phyloP scores from a whole-genome alignment of 37 sponge, comb jelly and placozoan species.

The Halisarca cf. caerulea region DNA sequence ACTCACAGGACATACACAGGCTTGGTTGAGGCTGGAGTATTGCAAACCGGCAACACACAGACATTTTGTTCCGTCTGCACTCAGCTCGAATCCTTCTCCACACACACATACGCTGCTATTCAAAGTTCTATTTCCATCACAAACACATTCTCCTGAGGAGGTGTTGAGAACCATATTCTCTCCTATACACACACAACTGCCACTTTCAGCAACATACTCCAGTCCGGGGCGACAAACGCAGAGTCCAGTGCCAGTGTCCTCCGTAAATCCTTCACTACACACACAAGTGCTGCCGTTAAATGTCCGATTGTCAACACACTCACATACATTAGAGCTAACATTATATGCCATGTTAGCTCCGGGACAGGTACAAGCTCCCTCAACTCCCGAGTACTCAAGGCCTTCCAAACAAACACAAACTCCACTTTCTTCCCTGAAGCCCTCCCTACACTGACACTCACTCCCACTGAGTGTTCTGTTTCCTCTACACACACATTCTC shows the following conservation, averaged over 20 bases:
- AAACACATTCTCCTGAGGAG: not conserved
- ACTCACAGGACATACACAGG: not conserved
- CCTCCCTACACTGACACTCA: conserved; percentile 7
- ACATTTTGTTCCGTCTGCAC: not conserved
- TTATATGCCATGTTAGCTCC: not conserved
- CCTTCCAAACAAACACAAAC: conserved; percentile 6
- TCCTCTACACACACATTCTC: not conserved
- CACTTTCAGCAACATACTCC: not conserved
- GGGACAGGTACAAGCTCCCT: not conserved
- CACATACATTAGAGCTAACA: not conserved
- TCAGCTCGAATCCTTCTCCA: not conserved
- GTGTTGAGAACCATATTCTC: not conserved
- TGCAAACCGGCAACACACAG: not conserved
- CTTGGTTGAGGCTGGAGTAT: not conserved
- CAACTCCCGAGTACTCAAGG: not conserved
- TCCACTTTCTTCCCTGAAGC: conserved; percentile 7
- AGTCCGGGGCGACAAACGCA: not conserved
- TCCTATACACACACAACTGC: not conserved
- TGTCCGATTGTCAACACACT: conserved; percentile 11
- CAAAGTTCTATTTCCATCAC: not conserved
- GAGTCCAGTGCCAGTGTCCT: not conserved
- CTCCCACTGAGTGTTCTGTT: conserved; percentile 12
- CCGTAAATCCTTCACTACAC: not conserved
- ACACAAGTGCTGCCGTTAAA: not conserved
- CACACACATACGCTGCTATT: conserved; percentile 20